Evolutionary conservation across 2,888 invertebrate genomes (phyloP), one percentile per base, ranked within the genome.

Genomic region (Drosophila diplacantha): DNA sequence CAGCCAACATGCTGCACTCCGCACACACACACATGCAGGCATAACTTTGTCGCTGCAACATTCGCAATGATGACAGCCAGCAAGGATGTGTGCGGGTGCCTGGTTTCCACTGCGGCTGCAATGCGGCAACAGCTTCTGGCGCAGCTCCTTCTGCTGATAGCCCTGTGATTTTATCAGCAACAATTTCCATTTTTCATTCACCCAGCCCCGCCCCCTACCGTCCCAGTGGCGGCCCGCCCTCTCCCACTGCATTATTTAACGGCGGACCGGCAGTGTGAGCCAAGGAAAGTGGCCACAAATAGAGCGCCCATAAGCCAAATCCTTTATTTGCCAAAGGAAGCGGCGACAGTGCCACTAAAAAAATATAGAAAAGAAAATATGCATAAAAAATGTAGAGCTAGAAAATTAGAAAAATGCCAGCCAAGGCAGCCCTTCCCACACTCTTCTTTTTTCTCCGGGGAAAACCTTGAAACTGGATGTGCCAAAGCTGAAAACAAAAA

Each of bases 111-210:
- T 82, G 76, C 74, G 65, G 74, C 65, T 71, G 68, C 81, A 82
- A 53, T 76, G 82, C 76, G 80, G 64, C 65, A 71, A 53, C 62
- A 71, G 63, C 74, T 51, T 44, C 55, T 57, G 44, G 29, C 61
- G 44, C 52, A 39, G 61, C 74, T 75, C 62, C 69, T 61, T 74
- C 58, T 62, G 70, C 76, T 81, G 83, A 83, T 78, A 83, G 73
- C 75, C 57, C 64, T 72, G 66, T 66, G 80, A 83, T 79, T 81
- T 79, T 79, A 79, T 79, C 79, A 83, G 76, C 80, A 81, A 83
- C 81, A 81, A 78, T 78, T 83, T 83, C 79, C 75, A 83, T 83
- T 78, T 78, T 71, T 77, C 83, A 77, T 74, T 59, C 66, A 64
- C 43, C 37, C 39, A 38, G 18, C 39, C 31, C 53, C 31, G 12